Evolutionary conservation across 1,140 invertebrate species (phyloP), one percentile per base, ranked within the genome.

Genomic region (Pinna nobilis): DNA sequence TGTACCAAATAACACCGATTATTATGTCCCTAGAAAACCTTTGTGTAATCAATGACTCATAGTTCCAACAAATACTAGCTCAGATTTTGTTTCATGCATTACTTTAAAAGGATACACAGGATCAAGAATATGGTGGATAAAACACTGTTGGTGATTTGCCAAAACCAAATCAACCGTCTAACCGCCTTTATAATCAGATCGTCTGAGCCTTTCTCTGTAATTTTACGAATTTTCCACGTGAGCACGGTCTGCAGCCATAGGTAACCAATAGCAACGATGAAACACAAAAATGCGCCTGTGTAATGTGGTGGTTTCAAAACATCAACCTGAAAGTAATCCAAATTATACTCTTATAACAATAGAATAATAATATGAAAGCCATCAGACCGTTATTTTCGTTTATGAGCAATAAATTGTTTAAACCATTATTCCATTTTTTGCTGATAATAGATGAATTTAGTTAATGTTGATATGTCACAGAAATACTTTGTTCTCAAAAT

Each of bases 251-350:
- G 93, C 51, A 93, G 87, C 91, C 92, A 93, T 77, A 93, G 91
- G 81, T 94, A 95, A 1, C 92, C 77, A 1, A 91, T 91, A 25
- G 92, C 93, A 71, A 91, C 86, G 6, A 92, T 92, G 87, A 94
- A 94, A 65, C 92, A 92, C 57, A 92, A 84, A 28, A 93, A 87
- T 23, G 94, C 94, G n/a, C 94, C 94, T 35, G 92, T 89, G 39
- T 94, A 90, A 81, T 95, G 94, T 13, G 94, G 91, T 51, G 91
- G 87, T 13, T 93, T 84, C 20, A 94, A 90, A 76, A 92, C 92
- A 0, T 92, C 93, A 84, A 94, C 93, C 90, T 87, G 68, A 23
- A 50, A 67, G 23, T 28, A 53, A n/a, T n/a, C n/a, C n/a, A n/a
- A 44, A 20, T 41, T 7, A 23, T 28, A 11, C 18, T 3, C 30